Evolutionary conservation across 2,888 invertebrate genomes (phyloP), one percentile per base, ranked within the genome.

Genomic region (Eilema depressum): DNA sequence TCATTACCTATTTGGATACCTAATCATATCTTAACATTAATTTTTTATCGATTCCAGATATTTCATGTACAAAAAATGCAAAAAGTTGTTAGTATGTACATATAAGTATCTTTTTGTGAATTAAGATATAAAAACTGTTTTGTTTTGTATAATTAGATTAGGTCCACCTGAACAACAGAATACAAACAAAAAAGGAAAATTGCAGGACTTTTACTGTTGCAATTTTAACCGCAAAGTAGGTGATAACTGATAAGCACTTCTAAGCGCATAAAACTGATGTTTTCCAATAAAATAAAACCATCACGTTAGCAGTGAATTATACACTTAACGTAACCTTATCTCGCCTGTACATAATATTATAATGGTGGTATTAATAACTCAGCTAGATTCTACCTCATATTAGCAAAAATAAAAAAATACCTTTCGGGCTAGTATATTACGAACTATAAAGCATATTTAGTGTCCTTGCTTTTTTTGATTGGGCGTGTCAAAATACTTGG

Each of bases 391-490:
- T 47, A 47, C 20, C 60, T 30, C 10, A 28, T n/a, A 28, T 30
- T 30, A 28, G 0, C 17, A 61, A 61, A 61, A 30, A 7, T 10
- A 47, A 47, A 20, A 47, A 61, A 20, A n/a, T 30, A 0, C 7
- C 20, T 28, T 61, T 17, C 20, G 20, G 28, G 5, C 30, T 47
- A 53, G 68, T 79, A 73, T 73, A 30, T 33, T 64, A 23, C 41
- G 28, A 69, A 20, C 57, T 65, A 47, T 66, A 75, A 69, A 67
- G 60, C 59, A 57, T 71, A 59, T 69, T 75, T 63, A 59, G 56
- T 70, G 59, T 63, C 68, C 66, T 69, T 59, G 56, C 71, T 68
- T 69, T 25, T 33, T 57, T 57, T 66, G 41, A 77, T 68, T 69
- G 63, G 23, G 3, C 26, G 26, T 60, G 59, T 26, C 59, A 57